Conservation (phyloP, 2,888 invertebrate species). For the Anaspis maculata region DNA sequence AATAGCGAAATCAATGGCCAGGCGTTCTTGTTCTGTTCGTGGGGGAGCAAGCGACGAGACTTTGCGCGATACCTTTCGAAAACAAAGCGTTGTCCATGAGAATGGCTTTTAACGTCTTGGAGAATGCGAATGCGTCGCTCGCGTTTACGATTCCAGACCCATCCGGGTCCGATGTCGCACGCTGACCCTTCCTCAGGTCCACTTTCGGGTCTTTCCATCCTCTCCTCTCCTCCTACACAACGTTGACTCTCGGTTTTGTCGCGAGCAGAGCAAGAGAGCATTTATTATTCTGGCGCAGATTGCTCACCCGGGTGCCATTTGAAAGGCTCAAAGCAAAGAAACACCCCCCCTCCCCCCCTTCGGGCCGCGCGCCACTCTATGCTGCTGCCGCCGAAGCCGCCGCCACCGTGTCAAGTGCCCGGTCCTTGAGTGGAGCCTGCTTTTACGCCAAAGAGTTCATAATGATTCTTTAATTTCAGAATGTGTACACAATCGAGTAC, state of each 20-base stretch:
- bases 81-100: too few species aligned
- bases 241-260: constrained; percentile 25
- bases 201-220: constrained; percentile 2
- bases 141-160: not conserved
- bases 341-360: constrained; percentile 17
- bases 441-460: constrained; percentile 28
- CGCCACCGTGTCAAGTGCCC: constrained; percentile 18
- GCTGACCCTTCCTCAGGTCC: constrained; percentile 3
- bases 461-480: constrained; percentile 33
- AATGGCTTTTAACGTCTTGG: too few species aligned
- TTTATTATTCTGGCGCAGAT: constrained; percentile 29
- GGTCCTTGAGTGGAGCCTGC: constrained; percentile 21
- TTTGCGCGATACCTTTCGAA: too few species aligned
- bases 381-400: constrained; percentile 8
- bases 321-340: constrained; percentile 29
- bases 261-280: constrained; percentile 24
- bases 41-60: too few species aligned
- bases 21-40: too few species aligned
- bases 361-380: constrained; percentile 10
- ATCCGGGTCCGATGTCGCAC: too few species aligned
- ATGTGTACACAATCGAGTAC: constrained; percentile 26
- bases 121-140: too few species aligned
- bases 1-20: too few species aligned
- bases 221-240: too few species aligned
- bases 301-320: constrained; percentile 30